These are phyloP conservation scores for Merops nubicus DNA, from an alignment of 2,113 vertebrate genomes.

Conservation along the genomic window DNA sequence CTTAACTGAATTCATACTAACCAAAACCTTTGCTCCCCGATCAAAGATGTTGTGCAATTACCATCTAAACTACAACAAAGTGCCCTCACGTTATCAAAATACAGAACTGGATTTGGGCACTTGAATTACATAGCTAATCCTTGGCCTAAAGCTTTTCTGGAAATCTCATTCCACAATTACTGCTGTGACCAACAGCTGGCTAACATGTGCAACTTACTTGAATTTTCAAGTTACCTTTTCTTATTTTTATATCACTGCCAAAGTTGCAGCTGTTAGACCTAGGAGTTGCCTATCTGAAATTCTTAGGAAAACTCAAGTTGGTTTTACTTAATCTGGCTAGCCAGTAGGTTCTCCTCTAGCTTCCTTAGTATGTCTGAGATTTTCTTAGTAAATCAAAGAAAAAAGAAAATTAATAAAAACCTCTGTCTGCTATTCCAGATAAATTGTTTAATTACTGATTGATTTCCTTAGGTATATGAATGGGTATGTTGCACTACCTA, in stretches of 20 bases:
- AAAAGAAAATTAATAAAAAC: too few species aligned
- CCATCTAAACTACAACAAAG: neutral
- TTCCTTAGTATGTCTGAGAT: neutral
- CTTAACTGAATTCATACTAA: neutral
- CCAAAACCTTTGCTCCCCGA: neutral
- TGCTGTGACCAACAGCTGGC: conserved; percentile 16
- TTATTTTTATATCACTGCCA: neutral
- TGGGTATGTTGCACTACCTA: neutral
- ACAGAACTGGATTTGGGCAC: neutral
- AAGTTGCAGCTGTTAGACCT: neutral
- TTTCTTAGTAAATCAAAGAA: neutral
- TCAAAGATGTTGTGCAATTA: neutral
- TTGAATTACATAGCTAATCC: neutral
- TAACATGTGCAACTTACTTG: neutral
- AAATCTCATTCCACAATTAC: neutral
- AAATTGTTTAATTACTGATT: neutral
- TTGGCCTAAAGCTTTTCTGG: neutral
- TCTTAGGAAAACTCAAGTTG: neutral
- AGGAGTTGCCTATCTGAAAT: neutral
- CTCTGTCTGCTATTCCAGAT: too few species aligned
- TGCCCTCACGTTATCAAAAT: neutral
- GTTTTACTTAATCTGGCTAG: neutral
- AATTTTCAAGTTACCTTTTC: conserved; percentile 3
- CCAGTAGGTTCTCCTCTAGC: neutral
- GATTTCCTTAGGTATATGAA: neutral